Conservation (phyloP, 2,888 invertebrate genomes). For the Pristionchus exspectatus region DNA sequence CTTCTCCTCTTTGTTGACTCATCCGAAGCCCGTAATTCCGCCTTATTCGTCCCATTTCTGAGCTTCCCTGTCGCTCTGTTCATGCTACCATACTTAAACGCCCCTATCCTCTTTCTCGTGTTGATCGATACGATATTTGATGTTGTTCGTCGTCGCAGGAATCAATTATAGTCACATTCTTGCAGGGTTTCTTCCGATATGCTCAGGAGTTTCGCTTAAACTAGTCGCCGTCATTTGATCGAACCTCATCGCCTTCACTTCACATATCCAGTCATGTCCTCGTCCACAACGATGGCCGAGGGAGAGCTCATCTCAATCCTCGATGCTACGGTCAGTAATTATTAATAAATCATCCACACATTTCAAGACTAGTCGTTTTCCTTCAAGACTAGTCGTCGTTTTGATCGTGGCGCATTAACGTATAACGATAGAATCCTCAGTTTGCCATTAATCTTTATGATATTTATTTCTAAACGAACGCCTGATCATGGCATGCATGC, state of each 20-base stretch:
- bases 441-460: too few relatives aligned
- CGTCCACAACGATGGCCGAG: slow-evolving; percentile 34
- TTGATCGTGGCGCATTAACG: too few relatives aligned
- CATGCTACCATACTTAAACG: neutral
- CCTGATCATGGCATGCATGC: too few relatives aligned
- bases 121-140: neutral
- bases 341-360: neutral
- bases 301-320: slow-evolving; percentile 54
- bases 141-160: too few relatives aligned
- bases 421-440: too few relatives aligned
- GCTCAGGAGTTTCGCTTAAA: neutral
- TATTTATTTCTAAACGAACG: too few relatives aligned
- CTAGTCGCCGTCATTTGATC: slow-evolving; percentile 10
- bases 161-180: too few relatives aligned
- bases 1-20: neutral
- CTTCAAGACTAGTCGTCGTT: too few relatives aligned
- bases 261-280: slow-evolving; percentile 41
- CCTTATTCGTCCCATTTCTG: neutral
- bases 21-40: neutral
- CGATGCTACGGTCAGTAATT: slow-evolving; percentile 27
- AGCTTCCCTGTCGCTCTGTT: neutral
- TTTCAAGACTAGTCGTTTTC: neutral
- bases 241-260: neutral
- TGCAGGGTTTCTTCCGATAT: slow-evolving; percentile 11
- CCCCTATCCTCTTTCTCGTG: neutral